Conservation (phyloP, 2,888 invertebrate genomes). For the Portevinia maculata region DNA sequence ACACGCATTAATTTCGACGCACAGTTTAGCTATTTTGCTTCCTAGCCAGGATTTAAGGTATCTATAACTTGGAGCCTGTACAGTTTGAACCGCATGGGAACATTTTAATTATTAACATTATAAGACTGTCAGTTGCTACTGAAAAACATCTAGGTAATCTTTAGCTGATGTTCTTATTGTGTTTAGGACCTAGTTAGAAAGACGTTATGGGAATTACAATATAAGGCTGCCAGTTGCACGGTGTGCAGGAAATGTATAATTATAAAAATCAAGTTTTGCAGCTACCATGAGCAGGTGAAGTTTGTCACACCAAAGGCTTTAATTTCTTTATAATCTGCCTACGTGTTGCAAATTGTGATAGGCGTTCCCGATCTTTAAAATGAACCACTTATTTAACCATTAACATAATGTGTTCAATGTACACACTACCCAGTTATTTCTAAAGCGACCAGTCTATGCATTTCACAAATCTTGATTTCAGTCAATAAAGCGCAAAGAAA, state of each 20-base stretch:
- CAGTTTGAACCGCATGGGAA: conserved; percentile 38
- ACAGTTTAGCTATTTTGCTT: conserved; percentile 40
- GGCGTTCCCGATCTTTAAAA: too few relatives aligned
- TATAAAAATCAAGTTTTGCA: too few relatives aligned
- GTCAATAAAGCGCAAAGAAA: too few relatives aligned
- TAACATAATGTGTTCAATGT: too few relatives aligned
- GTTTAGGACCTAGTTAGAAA: background rate
- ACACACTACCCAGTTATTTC: too few relatives aligned
- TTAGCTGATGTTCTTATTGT: background rate
- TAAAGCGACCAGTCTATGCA: too few relatives aligned
- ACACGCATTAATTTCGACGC: conserved; percentile 72
- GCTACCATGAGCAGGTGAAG: too few relatives aligned
- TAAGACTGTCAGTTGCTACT: conserved; percentile 45
- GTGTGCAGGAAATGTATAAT: conserved; percentile 9
- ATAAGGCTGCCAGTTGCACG: conserved; percentile 27
- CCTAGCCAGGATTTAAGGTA: conserved; percentile 21
- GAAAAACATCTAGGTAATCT: conserved; percentile 6
- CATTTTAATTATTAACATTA: conserved; percentile 71
- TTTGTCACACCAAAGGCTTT: too few relatives aligned
- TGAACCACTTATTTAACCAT: too few relatives aligned
- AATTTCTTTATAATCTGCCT: too few relatives aligned
- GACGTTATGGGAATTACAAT: background rate
- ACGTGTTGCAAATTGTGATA: too few relatives aligned
- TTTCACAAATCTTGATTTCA: too few relatives aligned
- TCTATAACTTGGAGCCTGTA: conserved; percentile 1